Base-by-base conservation (phyloP, 2,797 vertebrate species). In the Allobates femoralis region DNA sequence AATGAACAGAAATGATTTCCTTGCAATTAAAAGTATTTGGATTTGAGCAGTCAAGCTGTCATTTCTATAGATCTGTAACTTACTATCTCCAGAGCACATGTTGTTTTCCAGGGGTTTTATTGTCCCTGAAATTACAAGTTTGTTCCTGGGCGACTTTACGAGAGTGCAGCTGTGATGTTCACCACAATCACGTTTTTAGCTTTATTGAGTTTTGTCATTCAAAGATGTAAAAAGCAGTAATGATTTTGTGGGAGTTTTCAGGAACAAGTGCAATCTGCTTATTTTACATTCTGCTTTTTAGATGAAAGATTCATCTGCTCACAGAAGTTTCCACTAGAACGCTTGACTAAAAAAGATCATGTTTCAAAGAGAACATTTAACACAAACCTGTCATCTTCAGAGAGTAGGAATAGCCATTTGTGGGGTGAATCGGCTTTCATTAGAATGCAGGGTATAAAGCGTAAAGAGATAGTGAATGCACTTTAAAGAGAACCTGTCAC, bases 41-140 rank as follows among this genome's bases (percentile, higher is more conserved):
- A 94, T 95, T 93, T 93, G 91, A 93, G 94, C 90, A 94, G 95
- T 93, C 91, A 92, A 86, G 86, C 79, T 90, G 88, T 94, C 90
- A 93, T 94, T 94, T 94, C 94, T 94, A 94, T 91, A 92, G 91
- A 91, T 93, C 90, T 93, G 89, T 94, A 93, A 94, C 90, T 95
- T 93, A 93, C 92, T 94, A 91, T 91, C 91, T 91, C 91, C 90
- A 89, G 88, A 89, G 88, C 90, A 88, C 83, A 89, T 90, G 90
- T 90, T 88, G 88, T 90, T 90, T 89, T 90, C 90, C 89, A 62
- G 51, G 85, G 71, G 89, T 88, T 85, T 84, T 81, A 85, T 91
- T 93, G 84, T 90, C 90, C 93, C 82, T 86, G 90, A 90, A 91
- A 81, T 86, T 89, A 89, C 89, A 92, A 92, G 89, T 91, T 91